Evolutionary conservation across 1,140 invertebrate genomes (phyloP).

Genomic region (Phymorhynchus buccinoides): DNA sequence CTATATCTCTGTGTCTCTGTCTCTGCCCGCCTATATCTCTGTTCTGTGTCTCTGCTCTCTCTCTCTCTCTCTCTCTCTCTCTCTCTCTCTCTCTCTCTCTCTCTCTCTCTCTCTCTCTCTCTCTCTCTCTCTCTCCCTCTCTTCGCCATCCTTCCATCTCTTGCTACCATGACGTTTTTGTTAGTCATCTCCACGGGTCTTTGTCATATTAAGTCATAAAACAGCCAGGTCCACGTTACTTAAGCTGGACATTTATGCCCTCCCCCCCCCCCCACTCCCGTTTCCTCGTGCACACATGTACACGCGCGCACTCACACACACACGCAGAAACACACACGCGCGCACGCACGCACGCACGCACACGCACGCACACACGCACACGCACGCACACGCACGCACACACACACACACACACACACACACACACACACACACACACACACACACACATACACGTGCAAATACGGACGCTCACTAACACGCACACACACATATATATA

Average conservation of each 20-base stretch:
- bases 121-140: not conserved
- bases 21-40: too few species aligned
- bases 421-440: not conserved
- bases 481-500: not conserved
- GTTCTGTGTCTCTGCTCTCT: not conserved
- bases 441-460: not conserved
- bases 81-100: slow-evolving; percentile 40
- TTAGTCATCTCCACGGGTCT: too few species aligned
- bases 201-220: too few species aligned
- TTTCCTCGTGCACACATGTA: too few species aligned
- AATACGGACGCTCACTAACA: too few species aligned
- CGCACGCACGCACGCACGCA: not conserved
- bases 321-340: too few species aligned
- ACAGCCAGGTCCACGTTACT: too few species aligned
- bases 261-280: not conserved
- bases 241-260: too few species aligned
- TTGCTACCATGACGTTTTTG: not conserved
- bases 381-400: not conserved
- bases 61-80: slow-evolving; percentile 36
- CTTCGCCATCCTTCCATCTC: not conserved
- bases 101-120: slow-evolving; percentile 9
- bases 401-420: not conserved
- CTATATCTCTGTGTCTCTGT: too few species aligned
- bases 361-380: not conserved
- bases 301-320: too few species aligned